Conservation (phyloP, 2,888 invertebrate genomes). For the Lampropteryx suffumata region DNA sequence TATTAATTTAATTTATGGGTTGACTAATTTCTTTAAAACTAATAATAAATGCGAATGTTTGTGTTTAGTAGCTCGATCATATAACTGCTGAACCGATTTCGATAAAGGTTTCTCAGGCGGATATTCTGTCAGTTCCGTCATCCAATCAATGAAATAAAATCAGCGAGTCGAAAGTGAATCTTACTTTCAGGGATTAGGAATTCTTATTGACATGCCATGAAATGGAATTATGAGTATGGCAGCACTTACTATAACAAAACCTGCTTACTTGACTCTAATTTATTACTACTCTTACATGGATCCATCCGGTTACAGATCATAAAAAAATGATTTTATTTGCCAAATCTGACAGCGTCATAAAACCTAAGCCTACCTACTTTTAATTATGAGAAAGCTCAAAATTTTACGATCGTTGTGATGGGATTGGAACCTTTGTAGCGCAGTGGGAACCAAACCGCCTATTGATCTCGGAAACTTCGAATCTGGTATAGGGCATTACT, state of each 20-base stretch:
- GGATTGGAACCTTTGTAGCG: neutral
- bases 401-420: conserved; percentile 19
- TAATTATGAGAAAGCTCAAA: conserved; percentile 21
- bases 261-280: conserved; percentile 4
- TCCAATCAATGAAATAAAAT: no score
- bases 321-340: conserved; percentile 23
- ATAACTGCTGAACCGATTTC: no score
- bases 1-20: no score
- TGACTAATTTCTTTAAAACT: no score
- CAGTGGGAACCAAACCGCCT: neutral
- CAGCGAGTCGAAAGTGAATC: neutral
- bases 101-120: no score
- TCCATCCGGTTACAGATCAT: conserved; percentile 13
- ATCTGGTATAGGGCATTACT: no score
- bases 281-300: conserved; percentile 4
- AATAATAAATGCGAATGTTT: no score
- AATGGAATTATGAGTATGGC: neutral
- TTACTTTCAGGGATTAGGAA: neutral
- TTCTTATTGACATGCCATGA: neutral
- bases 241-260: neutral
- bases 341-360: conserved; percentile 25
- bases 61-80: no score
- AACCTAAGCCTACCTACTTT: conserved; percentile 18
- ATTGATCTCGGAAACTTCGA: no score
- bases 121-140: no score